Conservation (phyloP, 92 coral and sea anemone genomes). For the Porites cylindrica region DNA sequence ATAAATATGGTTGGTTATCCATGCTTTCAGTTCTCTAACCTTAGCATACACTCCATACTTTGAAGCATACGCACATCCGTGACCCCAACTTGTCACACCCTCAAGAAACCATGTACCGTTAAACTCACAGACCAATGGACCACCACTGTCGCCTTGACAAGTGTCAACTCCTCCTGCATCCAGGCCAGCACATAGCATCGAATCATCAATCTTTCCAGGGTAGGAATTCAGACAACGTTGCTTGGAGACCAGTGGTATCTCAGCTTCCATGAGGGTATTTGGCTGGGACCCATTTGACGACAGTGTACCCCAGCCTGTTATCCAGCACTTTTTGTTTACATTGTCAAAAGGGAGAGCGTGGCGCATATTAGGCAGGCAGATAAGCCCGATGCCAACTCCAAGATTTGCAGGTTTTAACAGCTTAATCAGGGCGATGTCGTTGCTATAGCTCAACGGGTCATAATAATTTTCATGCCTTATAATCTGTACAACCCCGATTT, state of each 20-base stretch:
- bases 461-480: conserved; percentile 36
- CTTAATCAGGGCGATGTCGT: conserved; percentile 57
- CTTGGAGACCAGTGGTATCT: conserved; percentile 22
- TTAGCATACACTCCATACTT: conserved; percentile 12
- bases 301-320: conserved; percentile 36
- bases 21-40: background rate
- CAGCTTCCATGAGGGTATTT: conserved; percentile 18
- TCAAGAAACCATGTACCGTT: conserved; percentile 20
- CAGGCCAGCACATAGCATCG: conserved; percentile 55
- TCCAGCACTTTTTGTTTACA: conserved; percentile 9
- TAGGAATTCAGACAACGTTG: conserved; percentile 1
- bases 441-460: conserved; percentile 18
- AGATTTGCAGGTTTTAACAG: conserved; percentile 45
- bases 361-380: conserved; percentile 45
- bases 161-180: conserved; percentile 47
- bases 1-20: background rate
- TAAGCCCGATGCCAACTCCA: conserved; percentile 43
- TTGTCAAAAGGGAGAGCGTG: conserved; percentile 37
- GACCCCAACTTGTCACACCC: conserved; percentile 24
- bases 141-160: conserved; percentile 46
- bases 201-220: conserved; percentile 16
- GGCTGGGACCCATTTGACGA: background rate
- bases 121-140: conserved; percentile 10
- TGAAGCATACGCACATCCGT: background rate
- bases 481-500: conserved; percentile 33